Evolutionary conservation across 2,888 invertebrate species (phyloP).

Genomic region (Diarsia mendica): DNA sequence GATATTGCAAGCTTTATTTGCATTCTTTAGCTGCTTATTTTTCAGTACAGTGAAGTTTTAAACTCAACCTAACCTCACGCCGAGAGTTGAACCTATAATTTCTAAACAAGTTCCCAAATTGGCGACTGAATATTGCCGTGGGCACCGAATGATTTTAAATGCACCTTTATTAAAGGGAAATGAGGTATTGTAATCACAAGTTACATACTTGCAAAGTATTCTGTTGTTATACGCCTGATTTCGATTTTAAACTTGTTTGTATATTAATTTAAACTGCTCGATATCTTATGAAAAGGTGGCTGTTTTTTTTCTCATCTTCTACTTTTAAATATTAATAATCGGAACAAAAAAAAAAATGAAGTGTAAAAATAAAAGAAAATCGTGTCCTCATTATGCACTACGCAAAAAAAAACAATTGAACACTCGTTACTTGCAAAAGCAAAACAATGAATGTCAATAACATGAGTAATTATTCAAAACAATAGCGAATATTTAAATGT

Average conservation of each 20-base stretch:
- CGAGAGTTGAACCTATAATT: constrained; percentile 87
- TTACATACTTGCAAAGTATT: constrained; percentile 66
- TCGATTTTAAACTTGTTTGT: constrained; percentile 50
- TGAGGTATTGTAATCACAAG: constrained; percentile 87
- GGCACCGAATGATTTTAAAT: constrained; percentile 84
- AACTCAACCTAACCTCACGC: constrained; percentile 77
- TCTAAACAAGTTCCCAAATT: constrained; percentile 90
- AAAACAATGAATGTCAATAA: constrained; percentile 59
- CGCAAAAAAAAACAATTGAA: constrained; percentile 20
- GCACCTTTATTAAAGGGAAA: constrained; percentile 85
- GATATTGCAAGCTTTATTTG: constrained; percentile 46
- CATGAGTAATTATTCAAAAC: constrained; percentile 61
- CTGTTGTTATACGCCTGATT: constrained; percentile 56
- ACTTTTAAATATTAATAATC: neutral
- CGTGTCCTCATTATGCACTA: constrained; percentile 34
- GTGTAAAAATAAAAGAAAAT: neutral
- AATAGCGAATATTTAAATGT: constrained; percentile 54
- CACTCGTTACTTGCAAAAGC: constrained; percentile 31
- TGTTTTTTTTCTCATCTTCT: neutral
- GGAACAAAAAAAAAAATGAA: neutral
- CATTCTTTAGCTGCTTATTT: constrained; percentile 55
- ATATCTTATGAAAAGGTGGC: neutral
- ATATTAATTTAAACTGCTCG: constrained; percentile 32
- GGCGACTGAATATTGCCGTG: constrained; percentile 84
- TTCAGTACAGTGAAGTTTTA: constrained; percentile 62